These are phyloP conservation scores for Drosophila differens DNA, from an alignment of 2,888 invertebrate species.

Conservation along the genomic window DNA sequence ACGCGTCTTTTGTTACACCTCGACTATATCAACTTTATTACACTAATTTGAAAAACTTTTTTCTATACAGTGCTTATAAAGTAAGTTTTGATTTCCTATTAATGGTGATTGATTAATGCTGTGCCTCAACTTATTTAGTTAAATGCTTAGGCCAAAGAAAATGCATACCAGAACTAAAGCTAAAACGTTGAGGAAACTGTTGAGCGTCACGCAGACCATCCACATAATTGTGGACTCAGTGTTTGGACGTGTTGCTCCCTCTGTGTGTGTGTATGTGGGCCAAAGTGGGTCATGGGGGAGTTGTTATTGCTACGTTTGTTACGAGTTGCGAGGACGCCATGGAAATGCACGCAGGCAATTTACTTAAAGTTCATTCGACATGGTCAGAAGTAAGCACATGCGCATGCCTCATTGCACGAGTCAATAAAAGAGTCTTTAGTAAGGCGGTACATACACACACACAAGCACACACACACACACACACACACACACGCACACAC, in stretches of 20 bases:
- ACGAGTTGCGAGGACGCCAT: slow-evolving; percentile 8
- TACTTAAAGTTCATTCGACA: slow-evolving; percentile 63
- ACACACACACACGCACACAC: background rate
- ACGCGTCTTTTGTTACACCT: too few species aligned
- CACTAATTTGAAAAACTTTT: background rate
- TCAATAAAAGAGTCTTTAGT: slow-evolving; percentile 61
- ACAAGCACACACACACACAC: background rate
- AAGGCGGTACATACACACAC: background rate
- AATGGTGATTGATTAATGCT: background rate
- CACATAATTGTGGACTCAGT: slow-evolving; percentile 10
- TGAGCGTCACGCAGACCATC: slow-evolving; percentile 1
- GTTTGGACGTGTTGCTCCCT: background rate
- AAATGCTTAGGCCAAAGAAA: background rate
- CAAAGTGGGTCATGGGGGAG: slow-evolving; percentile 67
- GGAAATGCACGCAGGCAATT: slow-evolving; percentile 44
- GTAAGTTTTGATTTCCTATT: background rate
- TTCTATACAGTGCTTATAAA: background rate
- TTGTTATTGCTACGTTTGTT: slow-evolving; percentile 27
- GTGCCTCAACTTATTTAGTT: background rate
- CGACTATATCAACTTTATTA: background rate
- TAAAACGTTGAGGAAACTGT: background rate
- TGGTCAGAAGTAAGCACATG: slow-evolving; percentile 50
- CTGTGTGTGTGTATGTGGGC: slow-evolving; percentile 36
- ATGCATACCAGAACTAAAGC: background rate
- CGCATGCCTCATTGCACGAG: slow-evolving; percentile 48